These are phyloP conservation scores for Ferrisia virgata DNA, from an alignment of 2,888 invertebrate genomes.

Conservation along the genomic window DNA sequence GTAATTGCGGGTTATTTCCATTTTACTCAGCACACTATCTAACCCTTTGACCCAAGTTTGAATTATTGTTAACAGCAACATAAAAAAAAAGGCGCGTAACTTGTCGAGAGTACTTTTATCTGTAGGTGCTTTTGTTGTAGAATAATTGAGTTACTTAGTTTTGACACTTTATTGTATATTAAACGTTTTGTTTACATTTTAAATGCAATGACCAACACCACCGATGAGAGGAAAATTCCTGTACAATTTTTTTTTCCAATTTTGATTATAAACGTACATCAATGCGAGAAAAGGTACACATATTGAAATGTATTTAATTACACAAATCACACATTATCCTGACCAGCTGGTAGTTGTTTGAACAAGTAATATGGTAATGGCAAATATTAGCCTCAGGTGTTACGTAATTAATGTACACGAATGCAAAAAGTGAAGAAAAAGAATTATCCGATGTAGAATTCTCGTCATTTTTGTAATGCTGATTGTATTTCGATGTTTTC, in stretches of 20 bases:
- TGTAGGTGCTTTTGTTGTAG: not conserved
- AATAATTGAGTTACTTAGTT: too few relatives aligned
- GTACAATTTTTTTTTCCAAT: not conserved
- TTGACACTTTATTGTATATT: too few relatives aligned
- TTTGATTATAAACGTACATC: too few relatives aligned
- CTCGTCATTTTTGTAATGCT: not conserved
- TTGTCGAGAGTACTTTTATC: too few relatives aligned
- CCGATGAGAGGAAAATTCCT: not conserved
- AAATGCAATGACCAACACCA: too few relatives aligned
- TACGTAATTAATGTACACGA: not conserved
- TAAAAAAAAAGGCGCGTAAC: too few relatives aligned
- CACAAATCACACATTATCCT: not conserved
- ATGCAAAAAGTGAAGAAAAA: not conserved
- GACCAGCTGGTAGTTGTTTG: not conserved
- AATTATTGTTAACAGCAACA: too few relatives aligned
- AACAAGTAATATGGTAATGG: not conserved
- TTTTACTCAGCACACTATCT: too few relatives aligned
- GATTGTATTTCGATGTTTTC: not conserved
- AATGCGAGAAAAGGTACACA: not conserved
- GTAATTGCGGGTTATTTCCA: too few relatives aligned
- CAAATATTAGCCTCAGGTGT: not conserved
- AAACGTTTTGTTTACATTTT: too few relatives aligned
- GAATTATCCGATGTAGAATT: not conserved
- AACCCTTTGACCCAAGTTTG: too few relatives aligned
- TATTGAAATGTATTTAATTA: not conserved